Percentiles rank a stretch among this genome's conserved stretches.
These are phyloP conservation scores for Galeopsomyia nigrocyanea DNA, from an alignment of 2,888 invertebrate species.

Conservation along the genomic window DNA sequence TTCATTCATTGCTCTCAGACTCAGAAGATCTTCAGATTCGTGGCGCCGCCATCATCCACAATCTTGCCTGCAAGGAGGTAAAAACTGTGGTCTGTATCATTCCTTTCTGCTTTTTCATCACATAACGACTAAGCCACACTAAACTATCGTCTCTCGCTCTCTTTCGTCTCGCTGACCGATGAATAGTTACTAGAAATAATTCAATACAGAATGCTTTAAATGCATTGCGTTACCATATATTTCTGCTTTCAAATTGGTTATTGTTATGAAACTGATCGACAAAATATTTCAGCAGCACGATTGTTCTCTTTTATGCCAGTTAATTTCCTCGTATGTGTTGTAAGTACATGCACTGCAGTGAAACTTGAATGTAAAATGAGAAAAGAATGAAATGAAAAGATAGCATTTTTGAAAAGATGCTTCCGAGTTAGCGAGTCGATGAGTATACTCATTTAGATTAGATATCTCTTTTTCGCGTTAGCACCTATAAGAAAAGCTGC, in stretches of 20 bases:
- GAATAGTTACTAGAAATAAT: too few relatives aligned
- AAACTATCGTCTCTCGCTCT: slow-evolving; percentile 18
- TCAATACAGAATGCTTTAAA: too few relatives aligned
- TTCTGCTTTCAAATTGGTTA: too few relatives aligned
- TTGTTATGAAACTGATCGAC: too few relatives aligned
- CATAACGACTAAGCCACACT: too few relatives aligned
- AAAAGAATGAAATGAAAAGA: too few relatives aligned
- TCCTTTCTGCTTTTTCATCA: slow-evolving; percentile 22
- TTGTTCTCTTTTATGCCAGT: too few relatives aligned
- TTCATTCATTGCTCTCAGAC: slow-evolving; percentile 85
- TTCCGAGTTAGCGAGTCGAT: not conserved
- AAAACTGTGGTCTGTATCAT: slow-evolving; percentile 94
- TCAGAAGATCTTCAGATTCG: slow-evolving; percentile 80
- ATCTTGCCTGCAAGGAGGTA: slow-evolving; percentile 95
- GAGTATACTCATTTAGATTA: slow-evolving; percentile 25
- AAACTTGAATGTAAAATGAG: too few relatives aligned
- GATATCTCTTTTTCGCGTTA: slow-evolving; percentile 6
- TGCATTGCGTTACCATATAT: slow-evolving; percentile 9
- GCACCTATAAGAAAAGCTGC: slow-evolving; percentile 53
- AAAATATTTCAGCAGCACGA: too few relatives aligned
- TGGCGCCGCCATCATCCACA: slow-evolving; percentile 90
- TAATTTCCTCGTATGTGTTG: too few relatives aligned
- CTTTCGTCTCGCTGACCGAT: not conserved
- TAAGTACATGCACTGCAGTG: too few relatives aligned
- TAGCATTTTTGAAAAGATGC: too few relatives aligned